Percentiles rank a stretch among this genome's conserved stretches.
Evolutionary conservation across 2,888 invertebrate genomes (phyloP).

Genomic region (Drosophila melanocephala): DNA sequence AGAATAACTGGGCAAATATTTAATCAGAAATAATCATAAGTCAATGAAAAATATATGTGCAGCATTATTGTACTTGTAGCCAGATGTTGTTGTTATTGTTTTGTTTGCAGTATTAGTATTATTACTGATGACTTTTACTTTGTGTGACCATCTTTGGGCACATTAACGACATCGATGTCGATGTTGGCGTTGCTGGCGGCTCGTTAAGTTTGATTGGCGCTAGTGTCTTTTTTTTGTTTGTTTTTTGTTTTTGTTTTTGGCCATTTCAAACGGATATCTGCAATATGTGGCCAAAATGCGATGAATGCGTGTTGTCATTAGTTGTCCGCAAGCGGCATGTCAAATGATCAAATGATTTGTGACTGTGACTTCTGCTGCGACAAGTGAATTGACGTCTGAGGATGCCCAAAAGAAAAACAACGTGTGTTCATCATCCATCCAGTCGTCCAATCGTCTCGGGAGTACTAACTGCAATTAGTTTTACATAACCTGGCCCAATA

Average conservation of each 20-base stretch:
- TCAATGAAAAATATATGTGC: not conserved
- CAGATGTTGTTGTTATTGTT: constrained; percentile 15
- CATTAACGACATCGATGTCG: constrained; percentile 38
- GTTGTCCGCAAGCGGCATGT: constrained; percentile 75
- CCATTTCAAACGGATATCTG: constrained; percentile 43
- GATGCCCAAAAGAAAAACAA: constrained; percentile 11
- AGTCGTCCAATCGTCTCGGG: constrained; percentile 30
- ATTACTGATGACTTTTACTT: constrained; percentile 46
- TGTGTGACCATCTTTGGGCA: constrained; percentile 64
- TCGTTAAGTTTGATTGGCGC: constrained; percentile 53
- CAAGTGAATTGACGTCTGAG: constrained; percentile 42
- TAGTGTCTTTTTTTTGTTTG: constrained; percentile 21
- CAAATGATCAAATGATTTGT: constrained; percentile 79
- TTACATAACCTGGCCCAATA: constrained; percentile 70
- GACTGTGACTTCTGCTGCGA: constrained; percentile 43
- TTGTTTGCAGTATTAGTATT: constrained; percentile 1
- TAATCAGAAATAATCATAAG: not conserved
- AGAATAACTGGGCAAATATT: not conserved
- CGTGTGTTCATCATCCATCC: constrained; percentile 25
- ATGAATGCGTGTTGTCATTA: constrained; percentile 71
- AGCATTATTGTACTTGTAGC: constrained; percentile 4
- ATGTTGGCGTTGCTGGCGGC: constrained; percentile 34
- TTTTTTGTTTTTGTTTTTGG: constrained; percentile 16
- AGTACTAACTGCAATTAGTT: constrained; percentile 62
- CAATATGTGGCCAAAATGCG: constrained; percentile 70